Evolutionary conservation across 2,797 vertebrate species (phyloP), one percentile per base, ranked within the genome.

Genomic region (Platalea minor): DNA sequence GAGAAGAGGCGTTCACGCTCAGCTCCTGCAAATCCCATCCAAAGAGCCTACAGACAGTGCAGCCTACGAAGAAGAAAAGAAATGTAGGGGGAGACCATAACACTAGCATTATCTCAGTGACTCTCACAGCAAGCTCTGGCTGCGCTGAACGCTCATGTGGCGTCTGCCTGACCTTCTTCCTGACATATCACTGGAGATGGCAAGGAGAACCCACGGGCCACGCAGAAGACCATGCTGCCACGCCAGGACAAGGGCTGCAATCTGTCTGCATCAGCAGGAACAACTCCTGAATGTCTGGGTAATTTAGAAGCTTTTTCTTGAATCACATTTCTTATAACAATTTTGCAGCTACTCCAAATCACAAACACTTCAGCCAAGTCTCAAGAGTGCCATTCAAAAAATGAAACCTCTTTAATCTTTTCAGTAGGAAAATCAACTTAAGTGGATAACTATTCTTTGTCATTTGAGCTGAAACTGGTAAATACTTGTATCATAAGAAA

Each of bases 391-490:
- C 81, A 89, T 85, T 92, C 64, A 75, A 86, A 93, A 95, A 74
- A 75, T 46, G 72, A 93, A 96, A 85, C 24, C 81, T 78, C 74
- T 92, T 77, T 61, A 90, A 94, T 85, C 84, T 93, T 96, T 94
- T 89, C 93, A 82, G 83, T 50, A 82, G 69, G 57, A 95, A 75
- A 96, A 96, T 93, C 70, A 94, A 68, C 41, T 31, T 78, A 84
- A 96, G 89, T 86, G 91, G 82, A 35, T 94, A 84, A 95, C 91
- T 91, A 88, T 23, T 64, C 78, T 83, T 78, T 46, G 16, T 73
- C 43, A 39, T 86, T 88, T 64, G 51, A 91, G 82, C 69, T 51
- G 68, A 75, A 91, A 57, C 31, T 57, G 57, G 48, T 69, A 91
- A 95, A 90, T 35, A 70, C 51, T 88, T 79, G 35, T 37, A 94